Conservation (phyloP, 2,888 invertebrate genomes). For the Itoplectis maculator region DNA sequence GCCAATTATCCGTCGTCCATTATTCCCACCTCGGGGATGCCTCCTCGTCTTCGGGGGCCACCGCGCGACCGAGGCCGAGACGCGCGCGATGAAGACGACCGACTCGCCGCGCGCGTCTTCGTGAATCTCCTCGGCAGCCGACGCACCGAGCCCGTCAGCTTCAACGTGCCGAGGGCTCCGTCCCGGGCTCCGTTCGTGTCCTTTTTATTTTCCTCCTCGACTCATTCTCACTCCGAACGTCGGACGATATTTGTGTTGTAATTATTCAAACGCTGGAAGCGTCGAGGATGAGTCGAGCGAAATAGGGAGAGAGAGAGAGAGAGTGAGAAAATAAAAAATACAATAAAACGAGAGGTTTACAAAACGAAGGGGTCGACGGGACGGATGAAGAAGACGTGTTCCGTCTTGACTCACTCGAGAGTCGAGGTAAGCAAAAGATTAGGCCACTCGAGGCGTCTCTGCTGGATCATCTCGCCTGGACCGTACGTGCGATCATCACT, state of each 20-base stretch:
- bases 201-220: constrained; percentile 26
- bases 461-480: constrained; percentile 2
- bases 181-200: not conserved
- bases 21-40: constrained; percentile 59
- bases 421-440: constrained; percentile 70
- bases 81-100: constrained; percentile 28
- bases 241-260: constrained; percentile 66
- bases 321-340: too few relatives aligned
- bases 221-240: constrained; percentile 56
- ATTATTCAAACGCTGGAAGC: constrained; percentile 65
- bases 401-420: constrained; percentile 53
- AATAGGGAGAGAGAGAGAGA: too few relatives aligned
- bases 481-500: constrained; percentile 36
- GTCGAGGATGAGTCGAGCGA: constrained; percentile 57
- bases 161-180: constrained; percentile 20
- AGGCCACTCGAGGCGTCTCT: constrained; percentile 74
- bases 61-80: constrained; percentile 27
- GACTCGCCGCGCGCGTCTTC: not conserved
- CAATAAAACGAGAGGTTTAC: constrained; percentile 26
- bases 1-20: constrained; percentile 70
- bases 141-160: constrained; percentile 29
- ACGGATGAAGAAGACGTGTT: constrained; percentile 59
- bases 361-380: constrained; percentile 44
- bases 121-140: constrained; percentile 4
- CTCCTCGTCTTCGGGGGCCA: constrained; percentile 47